These are phyloP conservation scores for Portevinia maculata DNA, from an alignment of 2,888 invertebrate genomes.

Conservation along the genomic window DNA sequence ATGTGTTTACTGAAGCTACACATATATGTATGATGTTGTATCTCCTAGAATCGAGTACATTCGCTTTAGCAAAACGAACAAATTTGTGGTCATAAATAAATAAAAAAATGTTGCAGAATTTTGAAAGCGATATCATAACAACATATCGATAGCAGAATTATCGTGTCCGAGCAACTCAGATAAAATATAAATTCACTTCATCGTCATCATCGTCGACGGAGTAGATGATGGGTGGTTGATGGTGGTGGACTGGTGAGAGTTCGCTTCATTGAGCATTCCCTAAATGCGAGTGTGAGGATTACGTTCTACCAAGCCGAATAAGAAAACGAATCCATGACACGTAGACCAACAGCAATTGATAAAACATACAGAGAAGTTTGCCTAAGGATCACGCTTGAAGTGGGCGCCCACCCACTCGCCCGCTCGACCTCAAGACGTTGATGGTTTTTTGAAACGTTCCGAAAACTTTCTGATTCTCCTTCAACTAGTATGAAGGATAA, in stretches of 20 bases:
- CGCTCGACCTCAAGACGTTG: conserved; percentile 38
- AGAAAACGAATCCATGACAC: conserved; percentile 23
- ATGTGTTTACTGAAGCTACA: conserved; percentile 37
- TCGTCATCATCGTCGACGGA: conserved; percentile 53
- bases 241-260: conserved; percentile 9
- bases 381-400: conserved; percentile 47
- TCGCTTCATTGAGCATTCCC: conserved; percentile 68
- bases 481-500: conserved; percentile 66
- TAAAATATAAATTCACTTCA: conserved; percentile 74
- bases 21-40: not conserved
- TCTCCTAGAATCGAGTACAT: conserved; percentile 39
- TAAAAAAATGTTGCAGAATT: conserved; percentile 72
- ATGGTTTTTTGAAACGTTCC: conserved; percentile 58
- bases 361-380: conserved; percentile 57
- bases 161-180: conserved; percentile 73
- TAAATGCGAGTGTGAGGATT: conserved; percentile 55
- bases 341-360: conserved; percentile 61
- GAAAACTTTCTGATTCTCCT: conserved; percentile 51
- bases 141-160: conserved; percentile 71
- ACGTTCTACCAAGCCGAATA: conserved; percentile 36
- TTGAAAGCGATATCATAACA: conserved; percentile 73
- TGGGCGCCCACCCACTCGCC: conserved; percentile 31
- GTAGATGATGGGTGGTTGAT: conserved; percentile 44
- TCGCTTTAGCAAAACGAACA: conserved; percentile 53
- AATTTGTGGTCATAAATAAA: conserved; percentile 75